Percentiles rank a stretch among this genome's conserved stretches.
Evolutionary conservation across 1,140 invertebrate species (phyloP).

Genomic region (Sinonovacula constricta): DNA sequence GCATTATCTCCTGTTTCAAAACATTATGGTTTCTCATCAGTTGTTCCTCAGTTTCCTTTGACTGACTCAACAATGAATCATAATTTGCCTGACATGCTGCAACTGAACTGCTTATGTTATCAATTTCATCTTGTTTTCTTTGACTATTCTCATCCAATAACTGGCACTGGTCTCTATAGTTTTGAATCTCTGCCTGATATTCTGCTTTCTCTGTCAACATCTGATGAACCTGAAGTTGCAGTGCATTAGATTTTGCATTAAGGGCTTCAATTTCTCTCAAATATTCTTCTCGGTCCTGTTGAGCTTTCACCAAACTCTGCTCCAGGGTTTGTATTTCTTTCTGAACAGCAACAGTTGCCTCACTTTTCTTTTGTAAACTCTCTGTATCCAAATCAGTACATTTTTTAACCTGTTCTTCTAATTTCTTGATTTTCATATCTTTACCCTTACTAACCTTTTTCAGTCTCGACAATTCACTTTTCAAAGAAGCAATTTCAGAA

Average conservation of each 20-base stretch:
- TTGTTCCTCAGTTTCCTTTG: conserved; percentile 14
- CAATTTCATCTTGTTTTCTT: not conserved
- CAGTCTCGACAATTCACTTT: conserved; percentile 56
- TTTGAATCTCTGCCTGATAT: not conserved
- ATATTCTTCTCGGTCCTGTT: conserved; percentile 38
- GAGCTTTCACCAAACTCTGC: conserved; percentile 13
- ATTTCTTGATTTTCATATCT: conserved; percentile 56
- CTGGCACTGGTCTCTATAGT: not conserved
- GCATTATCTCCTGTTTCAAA: conserved; percentile 3
- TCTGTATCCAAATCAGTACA: too few species aligned
- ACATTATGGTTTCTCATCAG: not conserved
- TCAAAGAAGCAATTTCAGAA: too few species aligned
- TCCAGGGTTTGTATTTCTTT: conserved; percentile 17
- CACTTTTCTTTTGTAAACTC: too few species aligned
- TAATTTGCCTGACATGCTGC: conserved; percentile 1
- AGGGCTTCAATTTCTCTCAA: conserved; percentile 27
- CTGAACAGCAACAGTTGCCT: not conserved
- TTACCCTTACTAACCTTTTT: conserved; percentile 58
- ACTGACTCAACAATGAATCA: not conserved
- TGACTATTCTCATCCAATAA: conserved; percentile 1
- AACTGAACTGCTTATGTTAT: not conserved
- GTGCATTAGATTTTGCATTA: too few species aligned
- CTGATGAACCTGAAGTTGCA: conserved; percentile 6
- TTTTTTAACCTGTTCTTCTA: conserved; percentile 47
- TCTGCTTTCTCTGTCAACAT: conserved; percentile 12